Conservation (phyloP, 2,113 vertebrate genomes). For the Sterna hirundo region DNA sequence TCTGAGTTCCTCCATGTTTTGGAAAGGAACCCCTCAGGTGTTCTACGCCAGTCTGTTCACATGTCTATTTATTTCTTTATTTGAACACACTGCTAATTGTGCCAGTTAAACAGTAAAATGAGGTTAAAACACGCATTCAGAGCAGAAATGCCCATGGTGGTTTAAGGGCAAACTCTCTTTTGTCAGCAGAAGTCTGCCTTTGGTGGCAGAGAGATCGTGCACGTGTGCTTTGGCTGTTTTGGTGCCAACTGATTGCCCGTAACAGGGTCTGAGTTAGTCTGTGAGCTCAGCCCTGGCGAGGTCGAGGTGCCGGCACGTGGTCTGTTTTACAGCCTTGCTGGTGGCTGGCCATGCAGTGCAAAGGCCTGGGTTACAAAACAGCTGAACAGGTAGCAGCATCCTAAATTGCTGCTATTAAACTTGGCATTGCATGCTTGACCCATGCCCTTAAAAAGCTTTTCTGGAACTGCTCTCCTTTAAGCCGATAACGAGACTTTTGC, state of each 20-base stretch:
- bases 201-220: not conserved
- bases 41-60: fast-evolving
- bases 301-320: not conserved
- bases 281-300: not conserved
- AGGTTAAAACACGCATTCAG: not conserved
- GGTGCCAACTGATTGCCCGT: not conserved
- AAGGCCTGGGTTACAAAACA: not conserved
- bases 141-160: not conserved
- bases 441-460: conserved; percentile 24
- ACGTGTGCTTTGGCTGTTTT: not conserved
- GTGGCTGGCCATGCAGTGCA: not conserved
- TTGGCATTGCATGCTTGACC: conserved; percentile 11
- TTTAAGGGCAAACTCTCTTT: not conserved
- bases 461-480: not conserved
- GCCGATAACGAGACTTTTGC: not conserved
- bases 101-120: not conserved
- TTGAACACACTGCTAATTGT: not conserved
- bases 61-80: not conserved
- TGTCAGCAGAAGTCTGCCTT: not conserved
- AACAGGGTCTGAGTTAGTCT: not conserved
- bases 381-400: not conserved
- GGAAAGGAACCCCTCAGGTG: not conserved
- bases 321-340: not conserved
- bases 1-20: not conserved
- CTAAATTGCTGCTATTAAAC: conserved; percentile 10